Base-by-base conservation (phyloP, 2,888 invertebrate genomes). In the Clunio marinus region DNA sequence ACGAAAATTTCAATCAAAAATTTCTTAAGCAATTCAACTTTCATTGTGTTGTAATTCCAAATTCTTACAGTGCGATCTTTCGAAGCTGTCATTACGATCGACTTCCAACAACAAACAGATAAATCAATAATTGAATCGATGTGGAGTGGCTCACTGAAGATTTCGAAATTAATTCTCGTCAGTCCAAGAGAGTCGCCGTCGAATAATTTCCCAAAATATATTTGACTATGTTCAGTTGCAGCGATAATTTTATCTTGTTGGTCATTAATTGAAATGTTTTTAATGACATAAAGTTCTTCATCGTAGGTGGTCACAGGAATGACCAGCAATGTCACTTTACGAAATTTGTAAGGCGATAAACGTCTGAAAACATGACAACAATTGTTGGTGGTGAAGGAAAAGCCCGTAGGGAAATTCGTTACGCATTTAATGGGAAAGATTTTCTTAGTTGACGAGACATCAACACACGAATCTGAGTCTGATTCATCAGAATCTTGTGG, bases 31-130 rank as follows among this genome's bases (percentile, higher is more conserved):
- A 93, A 78, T 73, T 93, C 89, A 63, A 94, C 81, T 59, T 83
- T 88, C 75, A 88, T 88, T 0, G 88, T 88, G 78, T 93, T 89
- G 75, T 92, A 96, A 76, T 96, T 93, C 96, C 96, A 96, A 57
- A 96, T 84, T 66, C 93, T 83, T 60, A 96, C 85, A 37, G 91
- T 92, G 72, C 91, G 86, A 77, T 96, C 96, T 59, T 84, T 80
- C 70, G 85, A 78, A 2, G 87, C 81, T 0, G 96, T 95, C 80
- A 95, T 88, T 70, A 95, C 86, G 69, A 95, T 86, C 0, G 95
- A 90, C 76, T 95, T 95, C 88, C 96, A 91, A 1, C 88, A 84
- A 75, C 96, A 95, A 72, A 91, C 83, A 1, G 93, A 89, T 35
- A 96, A 78, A 2, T 88, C 87, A 46, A 88, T 86, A 51, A 96